Evolutionary conservation across 2,113 vertebrate genomes (phyloP), one percentile per base, ranked within the genome.

Genomic region (Channa maculata): DNA sequence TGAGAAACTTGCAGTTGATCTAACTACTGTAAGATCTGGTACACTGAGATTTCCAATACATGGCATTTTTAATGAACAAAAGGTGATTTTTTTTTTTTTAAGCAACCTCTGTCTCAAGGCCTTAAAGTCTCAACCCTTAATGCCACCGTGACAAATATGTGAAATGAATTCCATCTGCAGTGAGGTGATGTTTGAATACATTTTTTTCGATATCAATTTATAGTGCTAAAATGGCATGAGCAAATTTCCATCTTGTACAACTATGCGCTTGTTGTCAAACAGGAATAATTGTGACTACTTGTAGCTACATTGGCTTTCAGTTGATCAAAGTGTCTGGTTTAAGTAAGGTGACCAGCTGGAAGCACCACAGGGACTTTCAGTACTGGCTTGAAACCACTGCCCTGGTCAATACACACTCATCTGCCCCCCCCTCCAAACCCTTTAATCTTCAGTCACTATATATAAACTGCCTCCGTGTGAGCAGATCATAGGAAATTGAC

Each of bases 361-460:
- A 60, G 64, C 50, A 13, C 80, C 67, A 71, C 75, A 74, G 50
- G n/a, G 37, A 60, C 80, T 68, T 78, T 77, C 50, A 66, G 44
- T 41, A n/a, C 38, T 46, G 36, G 3, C 82, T 68, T 53, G 13
- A 74, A 72, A 79, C 73, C 63, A 8, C 38, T 68, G 46, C 53
- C 15, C 50, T 24, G 57, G 62, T 65, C 75, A 76, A 72, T 65
- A 75, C 45, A 37, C 36, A 49, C 80, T 68, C 57, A 43, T 9
- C 57, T 5, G 3, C 1, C 10, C 43, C 33, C 7, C 14, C 24
- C 33, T 5, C 14, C 8, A 50, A 65, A 68, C 49, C 74, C 76
- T 86, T 87, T 87, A 50, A 81, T 89, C 76, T 84, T 74, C 52
- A 52, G 54, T 75, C 48, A 38, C 41, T 46, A 46, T 67, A 55